Evolutionary conservation across 2,888 invertebrate species (phyloP), one percentile per base, ranked within the genome.

Genomic region (Caenorhabditis becei): DNA sequence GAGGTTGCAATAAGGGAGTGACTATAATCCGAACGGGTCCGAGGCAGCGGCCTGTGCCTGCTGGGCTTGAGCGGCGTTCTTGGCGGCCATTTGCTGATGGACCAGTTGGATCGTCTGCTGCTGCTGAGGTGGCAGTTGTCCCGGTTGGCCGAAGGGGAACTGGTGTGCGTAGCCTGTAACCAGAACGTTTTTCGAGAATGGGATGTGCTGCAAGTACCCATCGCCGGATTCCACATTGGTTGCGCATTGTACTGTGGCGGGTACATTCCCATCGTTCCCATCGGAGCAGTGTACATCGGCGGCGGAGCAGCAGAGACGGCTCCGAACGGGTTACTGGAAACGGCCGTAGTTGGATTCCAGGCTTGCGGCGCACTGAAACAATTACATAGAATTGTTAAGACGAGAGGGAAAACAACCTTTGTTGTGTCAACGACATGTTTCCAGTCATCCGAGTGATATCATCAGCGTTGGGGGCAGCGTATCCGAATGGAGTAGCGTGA

Each of bases 181-280:
- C n/a, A n/a, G n/a, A 77, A 70, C 10, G 7, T 18, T 2, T 41
- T 41, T 14, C 7, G 41, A 41, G 14, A 14, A 41, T n/a, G n/a
- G 3, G 18, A 47, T 4, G 18, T 47, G n/a, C n/a, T n/a, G n/a
- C n/a, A n/a, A 5, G 35, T 41, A 61, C 80, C 74, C 74, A 80
- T 80, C 8, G 49, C 59, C 14, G 71, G 81, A 51, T 72, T 63
- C 77, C 77, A 82, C 74, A 82, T 78, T 28, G 70, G 71, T 26
- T 77, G 81, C 1, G 61, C 62, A 24, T 53, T 61, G 41, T 66
- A 77, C 23, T 49, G 77, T 37, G 71, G 81, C 16, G 37, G 49
- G 35, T 77, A 82, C 62, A 61, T 75, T 32, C 77, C 77, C 77
- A 82, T 78, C 20, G 82, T 75, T 32, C 77, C 77, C 77, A 82